These are phyloP conservation scores for Gobio occitaniae DNA, from an alignment of 2,797 vertebrate species.

Conservation along the genomic window DNA sequence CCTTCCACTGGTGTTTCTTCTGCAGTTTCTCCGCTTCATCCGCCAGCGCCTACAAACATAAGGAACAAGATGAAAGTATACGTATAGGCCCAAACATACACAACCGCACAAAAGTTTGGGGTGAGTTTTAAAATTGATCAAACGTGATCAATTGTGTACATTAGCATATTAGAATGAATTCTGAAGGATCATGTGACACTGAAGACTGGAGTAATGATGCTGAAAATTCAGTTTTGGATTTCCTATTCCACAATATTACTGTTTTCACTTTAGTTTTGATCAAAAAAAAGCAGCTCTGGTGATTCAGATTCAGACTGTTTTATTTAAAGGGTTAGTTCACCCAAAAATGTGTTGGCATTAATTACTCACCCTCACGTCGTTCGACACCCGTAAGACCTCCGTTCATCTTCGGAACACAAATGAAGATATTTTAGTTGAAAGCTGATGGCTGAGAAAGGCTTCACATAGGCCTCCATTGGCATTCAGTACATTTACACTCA, in stretches of 20 bases:
- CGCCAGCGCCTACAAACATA: conserved; percentile 81
- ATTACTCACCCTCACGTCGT: too few species aligned
- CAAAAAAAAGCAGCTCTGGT: not conserved
- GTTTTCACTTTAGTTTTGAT: not conserved
- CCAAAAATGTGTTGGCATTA: too few species aligned
- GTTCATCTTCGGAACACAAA: too few species aligned
- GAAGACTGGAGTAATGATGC: not conserved
- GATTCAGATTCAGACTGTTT: too few species aligned
- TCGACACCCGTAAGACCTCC: too few species aligned
- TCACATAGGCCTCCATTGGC: too few species aligned
- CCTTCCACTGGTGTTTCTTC: conserved; percentile 85
- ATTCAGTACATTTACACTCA: too few species aligned
- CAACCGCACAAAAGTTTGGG: not conserved
- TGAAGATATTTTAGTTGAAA: too few species aligned
- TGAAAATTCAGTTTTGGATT: not conserved
- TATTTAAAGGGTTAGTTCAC: too few species aligned
- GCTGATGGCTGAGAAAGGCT: too few species aligned
- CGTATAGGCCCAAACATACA: not conserved
- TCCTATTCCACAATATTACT: not conserved
- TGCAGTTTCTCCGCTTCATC: conserved; percentile 86
- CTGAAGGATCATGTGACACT: not conserved
- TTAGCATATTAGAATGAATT: not conserved
- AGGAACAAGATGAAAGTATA: conserved; percentile 18
- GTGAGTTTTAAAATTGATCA: not conserved
- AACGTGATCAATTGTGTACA: not conserved